A percentile compares a stretch with the other conserved stretches of the same genome.
These are phyloP conservation scores for Helicorthomorpha holstii DNA, from an alignment of 1,140 invertebrate genomes.

Conservation along the genomic window DNA sequence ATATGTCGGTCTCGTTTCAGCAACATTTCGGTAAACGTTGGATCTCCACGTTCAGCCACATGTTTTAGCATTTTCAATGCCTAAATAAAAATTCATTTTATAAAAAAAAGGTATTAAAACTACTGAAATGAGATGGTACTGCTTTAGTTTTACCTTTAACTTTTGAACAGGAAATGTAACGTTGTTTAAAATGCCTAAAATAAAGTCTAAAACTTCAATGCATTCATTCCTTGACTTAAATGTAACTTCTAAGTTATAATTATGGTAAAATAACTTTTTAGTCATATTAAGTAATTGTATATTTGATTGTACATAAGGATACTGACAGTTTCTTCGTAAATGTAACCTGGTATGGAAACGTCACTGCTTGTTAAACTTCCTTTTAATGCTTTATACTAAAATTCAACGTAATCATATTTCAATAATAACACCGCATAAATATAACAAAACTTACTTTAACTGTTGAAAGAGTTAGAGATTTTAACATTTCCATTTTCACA, in stretches of 20 bases:
- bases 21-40: background rate
- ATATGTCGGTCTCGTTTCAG: background rate
- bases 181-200: background rate
- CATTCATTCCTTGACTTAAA: background rate
- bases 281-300: background rate
- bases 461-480: background rate
- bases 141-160: background rate
- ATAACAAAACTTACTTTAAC: too few species aligned
- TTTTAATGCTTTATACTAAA: background rate
- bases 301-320: background rate
- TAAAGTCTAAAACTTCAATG: background rate
- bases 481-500: background rate
- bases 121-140: background rate
- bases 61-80: background rate
- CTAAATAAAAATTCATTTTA: background rate
- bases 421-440: too few species aligned
- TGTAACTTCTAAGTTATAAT: background rate
- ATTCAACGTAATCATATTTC: too few species aligned
- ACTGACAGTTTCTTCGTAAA: background rate
- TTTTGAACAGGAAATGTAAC: too few species aligned
- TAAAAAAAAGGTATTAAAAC: background rate
- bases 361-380: background rate
- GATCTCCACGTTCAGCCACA: background rate
- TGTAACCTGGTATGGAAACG: background rate
- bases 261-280: background rate